Base-by-base conservation (phyloP, 2,888 invertebrate genomes). In the Nomada hirtipes region DNA sequence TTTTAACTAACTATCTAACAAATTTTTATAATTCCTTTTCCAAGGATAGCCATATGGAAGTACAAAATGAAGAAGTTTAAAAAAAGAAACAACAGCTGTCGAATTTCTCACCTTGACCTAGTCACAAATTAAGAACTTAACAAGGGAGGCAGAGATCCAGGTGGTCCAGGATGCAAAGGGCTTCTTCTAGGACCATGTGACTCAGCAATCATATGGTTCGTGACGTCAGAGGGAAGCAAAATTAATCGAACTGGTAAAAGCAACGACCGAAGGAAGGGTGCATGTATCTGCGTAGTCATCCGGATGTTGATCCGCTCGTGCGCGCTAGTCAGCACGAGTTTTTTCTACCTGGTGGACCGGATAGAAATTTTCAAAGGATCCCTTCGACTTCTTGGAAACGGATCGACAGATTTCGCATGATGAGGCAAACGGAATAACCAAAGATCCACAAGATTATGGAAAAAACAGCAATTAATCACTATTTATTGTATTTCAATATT, bases 171-270 rank as follows among this genome's bases (percentile, higher is more conserved):
- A 65, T 74, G 70, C 44, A 44, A 68, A 75, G 79, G 75, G 61
- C 68, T 64, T 26, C 68, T 64, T 26, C 67, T 4, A 67, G 80
- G 47, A 52, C 63, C 79, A 74, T 75, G 50, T 84, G 86, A 68
- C 53, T 76, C 73, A 76, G 65, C 83, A 76, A 64, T 82, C 82
- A 82, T 86, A 78, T 84, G 77, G 76, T 68, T 59, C 10, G 73
- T 86, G 84, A 86, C 86, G 82, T 86, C 76, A 80, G 44, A 71
- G 59, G 60, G 47, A 53, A 47, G 74, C 59, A 74, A 78, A 86
- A 84, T 80, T 68, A 47, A 68, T 76, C 61, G 57, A 80, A 76
- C 79, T 53, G 36, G 44, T 57, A 55, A 82, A 65, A 77, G 74
- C 60, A 77, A 76, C 75, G 76, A 79, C 82, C 73, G 59, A 50